Base-by-base conservation (phyloP, 2,797 vertebrate species). In the Hippocampus kuda region DNA sequence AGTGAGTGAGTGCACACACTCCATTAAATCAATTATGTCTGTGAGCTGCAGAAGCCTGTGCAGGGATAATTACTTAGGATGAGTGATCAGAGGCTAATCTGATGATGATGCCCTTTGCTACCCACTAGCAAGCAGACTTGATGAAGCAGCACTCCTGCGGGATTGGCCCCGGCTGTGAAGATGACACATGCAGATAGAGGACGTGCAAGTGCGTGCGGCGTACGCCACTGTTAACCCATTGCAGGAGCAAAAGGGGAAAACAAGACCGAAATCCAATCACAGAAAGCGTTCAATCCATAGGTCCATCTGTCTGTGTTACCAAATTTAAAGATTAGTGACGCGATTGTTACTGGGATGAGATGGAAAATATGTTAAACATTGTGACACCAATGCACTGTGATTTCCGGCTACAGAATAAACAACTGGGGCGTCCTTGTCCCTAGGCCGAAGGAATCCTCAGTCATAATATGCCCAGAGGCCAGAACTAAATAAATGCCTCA, bases 31-130 rank as follows among this genome's bases (percentile, higher is more conserved):
- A 84, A 87, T 87, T 85, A 82, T 69, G 81, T 77, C 74, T 79
- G 83, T 72, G 75, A 76, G 81, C 79, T 72, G 77, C 80, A 79
- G 77, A 79, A 86, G 83, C 79, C 75, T 69, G 69, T 80, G 84
- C 79, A 79, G 78, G 79, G 84, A 85, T 88, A 88, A 88, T 88
- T 83, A 88, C 83, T 85, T 67, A 75, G 76, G 79, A 80, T 81
- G 82, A 81, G 82, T 80, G 85, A 85, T 88, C 86, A 84, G 79
- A 81, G 78, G 79, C 84, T 87, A 84, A 84, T 83, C 81, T 87
- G 84, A 86, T 87, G 84, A 83, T 78, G 80, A 86, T 85, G 84
- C 85, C 86, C 85, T 88, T 87, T 85, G 80, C 80, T 82, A 68
- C 83, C 77, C 75, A 81, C 79, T 70, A 78, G 54, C 72, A 84